Conservation (phyloP, 2,113 vertebrate genomes). For the Brachyistius frenatus region DNA sequence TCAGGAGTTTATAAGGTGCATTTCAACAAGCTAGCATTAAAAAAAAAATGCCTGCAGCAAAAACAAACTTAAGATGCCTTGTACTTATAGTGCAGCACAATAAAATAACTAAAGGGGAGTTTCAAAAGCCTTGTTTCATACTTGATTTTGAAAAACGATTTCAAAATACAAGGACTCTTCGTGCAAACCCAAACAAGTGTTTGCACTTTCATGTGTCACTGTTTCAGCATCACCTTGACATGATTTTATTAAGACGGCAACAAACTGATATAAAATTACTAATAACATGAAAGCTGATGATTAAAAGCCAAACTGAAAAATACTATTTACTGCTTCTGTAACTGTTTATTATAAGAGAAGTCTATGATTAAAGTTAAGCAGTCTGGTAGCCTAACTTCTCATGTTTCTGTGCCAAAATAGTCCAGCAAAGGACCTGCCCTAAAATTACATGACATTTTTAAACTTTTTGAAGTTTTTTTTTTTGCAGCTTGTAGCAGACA, state of each 20-base stretch:
- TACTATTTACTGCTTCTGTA: no score
- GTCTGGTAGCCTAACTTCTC: not conserved
- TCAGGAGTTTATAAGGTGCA: not conserved
- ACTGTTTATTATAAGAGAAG: no score
- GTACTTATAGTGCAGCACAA: not conserved
- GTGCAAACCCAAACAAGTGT: not conserved
- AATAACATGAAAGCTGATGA: no score
- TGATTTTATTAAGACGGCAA: not conserved
- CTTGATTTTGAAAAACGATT: not conserved
- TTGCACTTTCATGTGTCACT: not conserved
- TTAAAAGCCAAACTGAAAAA: no score
- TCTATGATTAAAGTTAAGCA: no score
- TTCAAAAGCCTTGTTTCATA: not conserved
- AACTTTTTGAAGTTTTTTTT: no score
- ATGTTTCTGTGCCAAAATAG: no score
- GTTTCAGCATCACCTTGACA: not conserved
- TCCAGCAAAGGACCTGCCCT: no score
- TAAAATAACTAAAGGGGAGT: conserved; percentile 2
- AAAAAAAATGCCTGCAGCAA: conserved; percentile 4
- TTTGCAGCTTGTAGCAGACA: no score
- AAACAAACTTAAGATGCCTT: not conserved
- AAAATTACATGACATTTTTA: no score
- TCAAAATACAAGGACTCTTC: conserved; percentile 13
- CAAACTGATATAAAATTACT: no score
- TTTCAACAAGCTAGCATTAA: conserved; percentile 6